Evolutionary conservation across 2,797 vertebrate species (phyloP), one percentile per base, ranked within the genome.

Genomic region (Ataeniobius toweri): DNA sequence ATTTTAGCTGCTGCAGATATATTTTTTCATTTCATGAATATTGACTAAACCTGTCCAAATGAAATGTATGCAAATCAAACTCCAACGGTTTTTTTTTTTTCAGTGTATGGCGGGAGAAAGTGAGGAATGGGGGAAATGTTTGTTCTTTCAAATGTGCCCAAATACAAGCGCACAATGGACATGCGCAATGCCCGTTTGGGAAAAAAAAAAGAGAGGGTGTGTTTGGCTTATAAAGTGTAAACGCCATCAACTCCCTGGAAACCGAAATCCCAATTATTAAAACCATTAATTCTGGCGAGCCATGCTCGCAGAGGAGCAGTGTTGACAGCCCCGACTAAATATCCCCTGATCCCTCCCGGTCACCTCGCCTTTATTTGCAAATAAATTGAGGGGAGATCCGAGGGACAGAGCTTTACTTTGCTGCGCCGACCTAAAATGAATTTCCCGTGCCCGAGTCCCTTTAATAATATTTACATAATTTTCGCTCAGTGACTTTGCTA

Each of bases 401-500:
- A 96, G 96, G 96, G 96, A 96, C 93, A 71, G 83, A 96, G 96
- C 96, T 96, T 96, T 96, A 95, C 95, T 96, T 94, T 92, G 77
- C 94, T 89, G 94, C 94, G 92, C 94, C 91, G 95, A 95, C 93
- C 96, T 95, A 96, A 97, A 98, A 97, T 98, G 97, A 98, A 97
- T 97, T 97, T 97, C 96, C 39, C 95, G 95, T 97, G 96, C 97
- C 96, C 92, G 94, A 97, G 96, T 97, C 96, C 95, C 97, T 98
- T 98, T 98, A 98, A 99, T 99, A 98, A 99, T 98, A 99, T 99
- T 98, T 98, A 99, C 97, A 98, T 99, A 98, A 98, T 98, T 99
- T 98, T 98, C 96, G 95, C 96, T 96, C 96, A 94, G 96, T 97
- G 96, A 96, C 96, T 97, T 94, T 96, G 97, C 97, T 98, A 96